A percentile compares a stretch with the other conserved stretches of the same genome.
Evolutionary conservation across 2,113 vertebrate genomes (phyloP).

Genomic region (Sciurus niger): DNA sequence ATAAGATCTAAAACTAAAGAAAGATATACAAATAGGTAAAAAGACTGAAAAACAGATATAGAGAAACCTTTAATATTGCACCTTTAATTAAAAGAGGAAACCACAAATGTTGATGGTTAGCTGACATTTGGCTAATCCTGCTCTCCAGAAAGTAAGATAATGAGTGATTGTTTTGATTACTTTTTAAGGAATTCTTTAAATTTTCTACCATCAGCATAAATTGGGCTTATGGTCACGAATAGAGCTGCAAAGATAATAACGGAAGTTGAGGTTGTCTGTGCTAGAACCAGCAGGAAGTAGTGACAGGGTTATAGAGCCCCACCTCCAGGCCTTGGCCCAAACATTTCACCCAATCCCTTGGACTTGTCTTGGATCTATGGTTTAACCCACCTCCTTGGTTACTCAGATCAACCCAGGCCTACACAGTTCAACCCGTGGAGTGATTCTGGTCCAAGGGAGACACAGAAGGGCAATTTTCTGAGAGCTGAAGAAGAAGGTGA

Average conservation of each 20-base stretch:
- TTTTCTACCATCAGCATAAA: constrained; percentile 28
- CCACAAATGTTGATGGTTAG: background rate
- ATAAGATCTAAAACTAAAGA: constrained; percentile 15
- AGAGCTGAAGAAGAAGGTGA: background rate
- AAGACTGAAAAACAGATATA: background rate
- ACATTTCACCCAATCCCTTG: background rate
- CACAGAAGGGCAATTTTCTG: background rate
- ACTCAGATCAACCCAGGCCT: background rate
- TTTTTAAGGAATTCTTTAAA: background rate
- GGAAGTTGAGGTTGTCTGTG: background rate
- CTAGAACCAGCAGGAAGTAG: background rate
- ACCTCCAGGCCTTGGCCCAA: background rate
- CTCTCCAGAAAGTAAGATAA: constrained; percentile 34
- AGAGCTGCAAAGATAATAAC: background rate
- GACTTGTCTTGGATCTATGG: background rate
- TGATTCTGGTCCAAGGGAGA: background rate
- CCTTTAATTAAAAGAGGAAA: constrained; percentile 1
- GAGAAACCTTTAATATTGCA: background rate
- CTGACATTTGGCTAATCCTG: background rate
- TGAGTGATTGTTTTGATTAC: constrained; percentile 35
- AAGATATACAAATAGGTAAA: background rate
- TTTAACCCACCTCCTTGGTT: background rate
- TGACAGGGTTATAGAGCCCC: too few species aligned
- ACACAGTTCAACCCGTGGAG: background rate
- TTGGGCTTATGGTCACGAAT: background rate